Percentiles rank a stretch among this genome's conserved stretches.
These are phyloP conservation scores for Sphaeramia orbicularis DNA, from an alignment of 2,797 vertebrate species.

Conservation along the genomic window DNA sequence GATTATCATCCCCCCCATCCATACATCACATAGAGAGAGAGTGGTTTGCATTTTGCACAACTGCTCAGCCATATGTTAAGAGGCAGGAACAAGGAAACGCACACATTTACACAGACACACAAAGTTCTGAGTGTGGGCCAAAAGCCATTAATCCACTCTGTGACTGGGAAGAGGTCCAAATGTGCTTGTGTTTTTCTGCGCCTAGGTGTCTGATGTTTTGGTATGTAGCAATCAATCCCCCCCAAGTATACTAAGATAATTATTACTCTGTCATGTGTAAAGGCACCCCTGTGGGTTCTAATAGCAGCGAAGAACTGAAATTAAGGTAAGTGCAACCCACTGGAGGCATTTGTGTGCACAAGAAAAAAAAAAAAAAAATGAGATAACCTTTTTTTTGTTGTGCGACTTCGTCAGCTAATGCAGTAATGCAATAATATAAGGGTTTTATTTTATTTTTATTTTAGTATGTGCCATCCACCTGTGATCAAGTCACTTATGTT, in stretches of 20 bases:
- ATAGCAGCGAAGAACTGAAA: too few species aligned
- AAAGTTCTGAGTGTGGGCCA: slow-evolving; percentile 48
- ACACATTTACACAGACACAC: slow-evolving; percentile 33
- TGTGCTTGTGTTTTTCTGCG: slow-evolving; percentile 48
- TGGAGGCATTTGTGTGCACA: background rate
- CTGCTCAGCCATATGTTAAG: slow-evolving; percentile 60
- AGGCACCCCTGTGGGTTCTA: too few species aligned
- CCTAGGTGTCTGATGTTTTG: slow-evolving; percentile 56
- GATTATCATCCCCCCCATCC: slow-evolving; percentile 76
- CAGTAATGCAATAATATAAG: too few species aligned
- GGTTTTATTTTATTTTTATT: too few species aligned
- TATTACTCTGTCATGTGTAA: too few species aligned
- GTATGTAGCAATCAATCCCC: slow-evolving; percentile 54
- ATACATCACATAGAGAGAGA: slow-evolving; percentile 72
- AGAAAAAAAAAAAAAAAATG: too few species aligned
- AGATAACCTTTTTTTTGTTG: too few species aligned
- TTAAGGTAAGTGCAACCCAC: slow-evolving; percentile 1
- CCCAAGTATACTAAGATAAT: slow-evolving; percentile 44
- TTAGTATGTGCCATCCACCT: too few species aligned
- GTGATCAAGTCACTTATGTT: too few species aligned
- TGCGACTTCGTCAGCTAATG: too few species aligned
- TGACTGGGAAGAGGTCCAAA: slow-evolving; percentile 64
- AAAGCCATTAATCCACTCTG: slow-evolving; percentile 69
- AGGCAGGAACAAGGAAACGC: slow-evolving; percentile 40
- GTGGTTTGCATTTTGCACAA: slow-evolving; percentile 63